Conservation (phyloP, 92 coral and sea anemone species). For the Bergia puertoricense region DNA sequence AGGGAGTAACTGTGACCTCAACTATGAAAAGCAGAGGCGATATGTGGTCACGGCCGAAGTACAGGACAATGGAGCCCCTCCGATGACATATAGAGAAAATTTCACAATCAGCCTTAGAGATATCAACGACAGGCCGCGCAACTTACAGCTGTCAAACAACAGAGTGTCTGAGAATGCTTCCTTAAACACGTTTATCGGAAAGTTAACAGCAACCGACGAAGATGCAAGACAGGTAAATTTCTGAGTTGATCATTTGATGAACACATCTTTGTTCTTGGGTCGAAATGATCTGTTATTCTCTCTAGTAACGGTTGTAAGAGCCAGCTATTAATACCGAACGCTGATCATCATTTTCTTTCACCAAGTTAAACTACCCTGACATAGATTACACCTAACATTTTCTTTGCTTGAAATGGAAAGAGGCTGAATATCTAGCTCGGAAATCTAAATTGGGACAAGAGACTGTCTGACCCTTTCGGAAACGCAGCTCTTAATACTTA, state of each 20-base stretch:
- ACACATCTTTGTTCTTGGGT: not conserved
- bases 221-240: constrained; percentile 27
- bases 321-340: too few species aligned
- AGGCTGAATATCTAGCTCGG: too few species aligned
- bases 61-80: constrained; percentile 82
- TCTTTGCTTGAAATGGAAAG: too few species aligned
- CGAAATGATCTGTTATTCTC: too few species aligned
- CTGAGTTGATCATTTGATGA: not conserved
- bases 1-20: constrained; percentile 74
- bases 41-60: constrained; percentile 68
- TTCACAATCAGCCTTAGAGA: constrained; percentile 69
- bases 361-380: too few species aligned
- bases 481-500: too few species aligned
- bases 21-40: constrained; percentile 70
- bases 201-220: constrained; percentile 51
- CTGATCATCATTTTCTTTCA: too few species aligned
- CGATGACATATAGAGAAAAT: constrained; percentile 56
- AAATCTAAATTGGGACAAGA: too few species aligned
- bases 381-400: too few species aligned
- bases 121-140: constrained; percentile 91
- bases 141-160: constrained; percentile 70
- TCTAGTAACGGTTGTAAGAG: too few species aligned
- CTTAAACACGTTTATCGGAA: constrained; percentile 67
- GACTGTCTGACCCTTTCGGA: too few species aligned
- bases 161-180: constrained; percentile 80